Evolutionary conservation across 1,140 invertebrate genomes (phyloP), one percentile per base, ranked within the genome.

Genomic region (Archivesica marissinica): DNA sequence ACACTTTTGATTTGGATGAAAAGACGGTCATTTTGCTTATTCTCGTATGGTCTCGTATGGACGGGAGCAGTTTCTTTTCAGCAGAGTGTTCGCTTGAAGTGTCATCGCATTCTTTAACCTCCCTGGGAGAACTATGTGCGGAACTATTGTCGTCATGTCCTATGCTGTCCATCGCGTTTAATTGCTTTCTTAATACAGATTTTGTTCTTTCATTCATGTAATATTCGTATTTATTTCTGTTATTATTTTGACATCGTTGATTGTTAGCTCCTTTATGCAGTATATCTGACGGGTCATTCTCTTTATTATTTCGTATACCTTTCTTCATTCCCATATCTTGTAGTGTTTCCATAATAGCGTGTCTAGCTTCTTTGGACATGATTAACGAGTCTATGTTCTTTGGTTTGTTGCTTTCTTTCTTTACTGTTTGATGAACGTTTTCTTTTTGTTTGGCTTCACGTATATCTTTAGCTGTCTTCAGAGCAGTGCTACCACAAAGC

Each of bases 301-400:
- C 39, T 28, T 44, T 47, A 47, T 35, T 66, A 33, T 23, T 75
- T 39, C 17, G 25, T 35, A 44, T 83, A 30, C 41, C 68, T 44
- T 17, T 38, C 30, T 59, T 30, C 0, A 50, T 50, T 17, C 80
- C 54, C 80, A 83, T 83, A 39, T 83, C 80, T 35, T 83, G 44
- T 15, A 83, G 50, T 2, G 80, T 83, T 59, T 83, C 80, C 30
- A 74, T 33, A n/a, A 83, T 83, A 15, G 80, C 80, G 39, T 83
- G 80, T 47, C 80, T 56, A 17, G 80, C 80, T 47, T 83, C 80
- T 23, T 64, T 83, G 3, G 80, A 83, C 80, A 83, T 83, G n/a
- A 28, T 72, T 64, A 47, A n/a, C 44, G 38, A 23, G 30, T 79
- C 61, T 47, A 79, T 13, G 52, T 66, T 41, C 17, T 66, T 50